phyloP scores from a whole-genome alignment of 2,797 vertebrate genomes.

The Poecile montanus region DNA sequence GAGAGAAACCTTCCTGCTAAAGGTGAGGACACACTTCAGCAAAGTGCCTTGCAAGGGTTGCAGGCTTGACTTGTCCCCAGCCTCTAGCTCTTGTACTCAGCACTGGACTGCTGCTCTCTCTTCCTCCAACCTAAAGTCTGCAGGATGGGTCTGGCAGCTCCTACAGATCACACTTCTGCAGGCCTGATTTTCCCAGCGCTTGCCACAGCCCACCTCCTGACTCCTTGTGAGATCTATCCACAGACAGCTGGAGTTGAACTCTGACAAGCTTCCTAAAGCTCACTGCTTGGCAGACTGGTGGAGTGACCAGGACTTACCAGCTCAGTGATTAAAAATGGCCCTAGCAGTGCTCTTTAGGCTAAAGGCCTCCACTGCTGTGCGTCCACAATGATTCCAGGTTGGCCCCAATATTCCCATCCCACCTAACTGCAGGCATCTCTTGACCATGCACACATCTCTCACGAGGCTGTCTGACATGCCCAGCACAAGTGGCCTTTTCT shows the following conservation, averaged over 20 bases:
- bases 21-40: background rate
- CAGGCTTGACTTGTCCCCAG: background rate
- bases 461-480: background rate
- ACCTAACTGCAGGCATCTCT: background rate
- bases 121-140: background rate
- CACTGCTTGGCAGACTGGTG: background rate
- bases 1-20: background rate
- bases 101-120: background rate
- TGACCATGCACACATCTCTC: background rate
- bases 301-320: background rate
- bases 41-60: background rate
- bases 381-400: background rate
- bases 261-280: background rate
- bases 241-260: background rate
- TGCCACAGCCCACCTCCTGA: background rate
- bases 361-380: background rate
- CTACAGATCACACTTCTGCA: background rate
- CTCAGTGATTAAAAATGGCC: background rate
- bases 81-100: accelerated
- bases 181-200: background rate
- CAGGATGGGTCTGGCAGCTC: background rate
- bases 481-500: accelerated
- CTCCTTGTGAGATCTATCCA: background rate
- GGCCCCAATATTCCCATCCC: background rate
- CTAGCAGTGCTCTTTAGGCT: background rate